These are phyloP conservation scores for Chloropsis cyanopogon DNA, from an alignment of 2,113 vertebrate genomes.

Conservation along the genomic window DNA sequence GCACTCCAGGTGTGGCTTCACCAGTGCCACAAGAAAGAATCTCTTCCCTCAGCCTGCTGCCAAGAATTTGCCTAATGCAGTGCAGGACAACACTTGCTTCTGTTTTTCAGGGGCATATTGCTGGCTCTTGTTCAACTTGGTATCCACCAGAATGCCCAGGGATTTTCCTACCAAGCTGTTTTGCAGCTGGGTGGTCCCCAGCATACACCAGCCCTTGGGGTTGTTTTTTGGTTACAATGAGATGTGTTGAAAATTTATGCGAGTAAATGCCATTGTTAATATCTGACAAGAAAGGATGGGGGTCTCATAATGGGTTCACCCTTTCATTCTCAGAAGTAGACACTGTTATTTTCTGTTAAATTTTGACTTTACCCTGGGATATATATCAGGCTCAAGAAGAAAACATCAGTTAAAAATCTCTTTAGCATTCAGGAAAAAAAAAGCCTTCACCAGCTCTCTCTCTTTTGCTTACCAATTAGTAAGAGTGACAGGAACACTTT, in stretches of 20 bases:
- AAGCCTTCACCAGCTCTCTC: background rate
- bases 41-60: background rate
- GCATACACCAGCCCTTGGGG: background rate
- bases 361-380: background rate
- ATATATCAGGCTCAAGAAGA: background rate
- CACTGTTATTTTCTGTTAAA: background rate
- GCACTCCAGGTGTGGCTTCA: background rate
- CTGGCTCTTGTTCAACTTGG: background rate
- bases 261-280: background rate
- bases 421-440: background rate
- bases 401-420: background rate
- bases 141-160: background rate
- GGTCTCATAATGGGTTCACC: background rate
- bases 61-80: background rate
- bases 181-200: background rate
- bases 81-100: too few relatives aligned
- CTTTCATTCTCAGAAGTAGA: background rate
- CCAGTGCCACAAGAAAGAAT: too few relatives aligned
- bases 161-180: background rate
- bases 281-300: background rate
- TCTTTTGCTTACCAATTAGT: background rate
- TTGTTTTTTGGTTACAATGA: background rate
- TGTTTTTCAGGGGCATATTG: background rate
- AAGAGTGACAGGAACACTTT: background rate
- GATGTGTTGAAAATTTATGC: background rate